These are phyloP conservation scores for Euphydryas editha DNA, from an alignment of 2,888 invertebrate genomes.

Conservation along the genomic window DNA sequence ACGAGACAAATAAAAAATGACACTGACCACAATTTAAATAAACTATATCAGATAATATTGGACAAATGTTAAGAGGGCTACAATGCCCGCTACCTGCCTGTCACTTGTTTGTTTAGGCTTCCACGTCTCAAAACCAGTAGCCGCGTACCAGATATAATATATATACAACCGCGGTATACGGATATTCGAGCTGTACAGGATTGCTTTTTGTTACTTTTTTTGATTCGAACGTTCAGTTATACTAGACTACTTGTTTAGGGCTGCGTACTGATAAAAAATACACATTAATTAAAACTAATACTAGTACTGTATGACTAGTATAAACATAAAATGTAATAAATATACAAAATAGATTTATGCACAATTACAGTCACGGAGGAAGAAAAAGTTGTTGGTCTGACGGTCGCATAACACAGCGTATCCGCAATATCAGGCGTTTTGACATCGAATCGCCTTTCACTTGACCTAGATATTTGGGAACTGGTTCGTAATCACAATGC, in stretches of 20 bases:
- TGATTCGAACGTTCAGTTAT: constrained; percentile 69
- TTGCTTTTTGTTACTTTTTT: constrained; percentile 75
- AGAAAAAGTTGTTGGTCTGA: constrained; percentile 29
- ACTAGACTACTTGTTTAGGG: constrained; percentile 58
- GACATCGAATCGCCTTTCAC: constrained; percentile 79
- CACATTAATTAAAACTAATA: background rate
- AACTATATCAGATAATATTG: constrained; percentile 78
- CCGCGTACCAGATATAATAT: constrained; percentile 63
- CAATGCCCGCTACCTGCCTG: constrained; percentile 76
- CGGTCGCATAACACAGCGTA: constrained; percentile 49
- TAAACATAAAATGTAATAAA: background rate
- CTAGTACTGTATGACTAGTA: background rate
- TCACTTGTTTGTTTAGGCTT: constrained; percentile 82
- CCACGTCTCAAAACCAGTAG: constrained; percentile 80
- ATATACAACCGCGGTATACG: constrained; percentile 58
- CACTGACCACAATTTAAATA: constrained; percentile 61
- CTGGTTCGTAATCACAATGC: constrained; percentile 78
- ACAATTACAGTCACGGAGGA: constrained; percentile 17
- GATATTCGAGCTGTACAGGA: constrained; percentile 57
- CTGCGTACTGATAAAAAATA: constrained; percentile 26
- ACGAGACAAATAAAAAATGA: constrained; percentile 43
- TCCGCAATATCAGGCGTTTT: constrained; percentile 64
- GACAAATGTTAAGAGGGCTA: constrained; percentile 74
- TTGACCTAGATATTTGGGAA: constrained; percentile 81
- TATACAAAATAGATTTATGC: background rate